Conservation (phyloP, 2,113 vertebrate species). For the Synodontis membranacea region DNA sequence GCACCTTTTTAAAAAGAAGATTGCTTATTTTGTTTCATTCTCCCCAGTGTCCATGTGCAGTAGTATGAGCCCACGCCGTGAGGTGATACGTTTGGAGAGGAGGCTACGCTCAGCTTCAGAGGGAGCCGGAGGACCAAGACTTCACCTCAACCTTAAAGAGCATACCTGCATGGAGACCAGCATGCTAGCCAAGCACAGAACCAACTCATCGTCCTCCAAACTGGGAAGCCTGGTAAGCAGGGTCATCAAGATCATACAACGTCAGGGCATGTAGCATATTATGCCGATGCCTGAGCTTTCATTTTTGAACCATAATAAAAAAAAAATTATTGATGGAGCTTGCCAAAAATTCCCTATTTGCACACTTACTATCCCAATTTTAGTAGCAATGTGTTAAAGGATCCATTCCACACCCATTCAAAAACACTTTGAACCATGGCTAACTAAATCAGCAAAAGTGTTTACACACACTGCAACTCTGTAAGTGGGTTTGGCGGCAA, state of each 20-base stretch:
- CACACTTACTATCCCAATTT: background rate
- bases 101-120: constrained; percentile 92
- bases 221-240: constrained; percentile 93
- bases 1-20: background rate
- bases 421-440: background rate
- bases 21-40: constrained; percentile 4
- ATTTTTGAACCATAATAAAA: background rate
- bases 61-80: constrained; percentile 83
- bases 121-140: constrained; percentile 86
- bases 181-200: constrained; percentile 82
- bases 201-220: constrained; percentile 91
- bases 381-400: background rate
- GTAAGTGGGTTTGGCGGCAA: background rate
- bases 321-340: background rate
- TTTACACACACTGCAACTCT: background rate
- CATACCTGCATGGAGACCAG: constrained; percentile 75
- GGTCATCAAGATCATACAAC: background rate
- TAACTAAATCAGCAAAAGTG: background rate
- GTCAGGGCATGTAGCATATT: background rate
- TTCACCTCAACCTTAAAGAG: constrained; percentile 84
- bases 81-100: constrained; percentile 85
- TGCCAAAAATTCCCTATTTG: background rate
- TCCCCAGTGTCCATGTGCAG: constrained; percentile 72
- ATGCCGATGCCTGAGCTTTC: background rate
- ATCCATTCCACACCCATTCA: background rate